Conservation (phyloP, 1,140 invertebrate genomes). For the Lanistes nyassanus region DNA sequence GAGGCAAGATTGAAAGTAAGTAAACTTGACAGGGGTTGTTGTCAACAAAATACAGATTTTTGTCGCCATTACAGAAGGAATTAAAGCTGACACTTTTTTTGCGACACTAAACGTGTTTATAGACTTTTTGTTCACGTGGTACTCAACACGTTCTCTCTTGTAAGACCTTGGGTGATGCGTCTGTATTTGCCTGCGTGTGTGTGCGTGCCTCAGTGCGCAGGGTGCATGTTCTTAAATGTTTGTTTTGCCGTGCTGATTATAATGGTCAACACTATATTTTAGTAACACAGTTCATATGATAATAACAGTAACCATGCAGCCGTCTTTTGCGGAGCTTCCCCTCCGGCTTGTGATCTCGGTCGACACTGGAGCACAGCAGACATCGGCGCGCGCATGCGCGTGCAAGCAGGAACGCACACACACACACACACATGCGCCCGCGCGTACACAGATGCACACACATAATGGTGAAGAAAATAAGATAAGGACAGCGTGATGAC, state of each 20-base stretch:
- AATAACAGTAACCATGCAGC: neutral
- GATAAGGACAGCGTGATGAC: too few relatives aligned
- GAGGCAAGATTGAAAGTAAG: too few relatives aligned
- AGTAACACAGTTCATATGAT: neutral
- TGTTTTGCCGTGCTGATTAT: neutral
- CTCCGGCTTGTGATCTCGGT: neutral
- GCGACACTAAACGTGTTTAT: too few relatives aligned
- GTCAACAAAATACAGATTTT: too few relatives aligned
- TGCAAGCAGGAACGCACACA: neutral
- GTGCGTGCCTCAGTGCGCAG: neutral
- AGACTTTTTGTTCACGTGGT: too few relatives aligned
- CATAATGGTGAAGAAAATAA: neutral
- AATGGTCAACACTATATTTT: neutral
- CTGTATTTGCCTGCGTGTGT: neutral
- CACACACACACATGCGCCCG: slow-evolving; percentile 2
- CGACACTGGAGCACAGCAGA: neutral
- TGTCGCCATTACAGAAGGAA: too few relatives aligned
- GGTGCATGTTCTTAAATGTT: neutral
- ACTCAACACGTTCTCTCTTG: too few relatives aligned
- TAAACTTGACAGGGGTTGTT: too few relatives aligned
- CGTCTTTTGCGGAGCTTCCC: neutral
- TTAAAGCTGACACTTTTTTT: too few relatives aligned
- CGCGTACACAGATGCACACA: neutral
- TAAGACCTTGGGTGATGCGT: neutral
- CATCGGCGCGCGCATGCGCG: neutral